Percentiles rank a stretch among this genome's conserved stretches.
phyloP scores from a whole-genome alignment of 2,888 invertebrate genomes.

The Lissocephala sabroskyi region DNA sequence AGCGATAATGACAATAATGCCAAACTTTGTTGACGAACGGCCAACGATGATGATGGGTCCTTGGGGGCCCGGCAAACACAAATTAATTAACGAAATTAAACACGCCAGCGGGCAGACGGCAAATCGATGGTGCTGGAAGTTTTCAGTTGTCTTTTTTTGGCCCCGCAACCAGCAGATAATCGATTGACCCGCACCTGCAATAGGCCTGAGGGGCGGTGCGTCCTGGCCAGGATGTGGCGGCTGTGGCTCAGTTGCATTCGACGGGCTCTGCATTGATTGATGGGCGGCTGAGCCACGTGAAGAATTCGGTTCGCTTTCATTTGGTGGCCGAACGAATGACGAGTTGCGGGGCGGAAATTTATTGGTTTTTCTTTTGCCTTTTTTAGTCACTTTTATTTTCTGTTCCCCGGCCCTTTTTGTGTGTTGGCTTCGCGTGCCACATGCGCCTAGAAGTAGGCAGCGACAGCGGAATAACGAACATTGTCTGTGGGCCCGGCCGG shows the following conservation, averaged over 20 bases:
- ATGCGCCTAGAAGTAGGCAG: slow-evolving; percentile 50
- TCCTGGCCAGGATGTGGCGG: not conserved
- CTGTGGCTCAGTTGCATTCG: not conserved
- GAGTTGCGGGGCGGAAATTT: slow-evolving; percentile 45
- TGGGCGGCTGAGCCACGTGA: not conserved
- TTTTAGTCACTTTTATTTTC: slow-evolving; percentile 8
- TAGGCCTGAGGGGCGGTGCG: slow-evolving; percentile 5
- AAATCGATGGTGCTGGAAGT: too few species aligned
- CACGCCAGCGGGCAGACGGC: slow-evolving; percentile 19
- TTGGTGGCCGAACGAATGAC: too few species aligned
- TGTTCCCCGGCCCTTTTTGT: slow-evolving; percentile 33
- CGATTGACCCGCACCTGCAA: not conserved
- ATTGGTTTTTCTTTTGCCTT: slow-evolving; percentile 52
- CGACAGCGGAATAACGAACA: slow-evolving; percentile 10
- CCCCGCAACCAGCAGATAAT: not conserved
- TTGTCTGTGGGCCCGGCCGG: slow-evolving; percentile 33
- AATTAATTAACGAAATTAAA: slow-evolving; percentile 59
- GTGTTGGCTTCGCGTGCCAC: slow-evolving; percentile 29
- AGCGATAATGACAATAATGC: slow-evolving; percentile 59
- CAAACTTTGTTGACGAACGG: too few species aligned
- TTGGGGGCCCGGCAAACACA: slow-evolving; percentile 5
- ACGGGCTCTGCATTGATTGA: not conserved
- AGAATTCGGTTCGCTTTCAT: slow-evolving; percentile 9
- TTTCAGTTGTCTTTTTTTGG: not conserved
- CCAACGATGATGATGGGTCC: too few species aligned